These are phyloP conservation scores for Aromia moschata DNA, from an alignment of 2,888 invertebrate genomes.

Conservation along the genomic window DNA sequence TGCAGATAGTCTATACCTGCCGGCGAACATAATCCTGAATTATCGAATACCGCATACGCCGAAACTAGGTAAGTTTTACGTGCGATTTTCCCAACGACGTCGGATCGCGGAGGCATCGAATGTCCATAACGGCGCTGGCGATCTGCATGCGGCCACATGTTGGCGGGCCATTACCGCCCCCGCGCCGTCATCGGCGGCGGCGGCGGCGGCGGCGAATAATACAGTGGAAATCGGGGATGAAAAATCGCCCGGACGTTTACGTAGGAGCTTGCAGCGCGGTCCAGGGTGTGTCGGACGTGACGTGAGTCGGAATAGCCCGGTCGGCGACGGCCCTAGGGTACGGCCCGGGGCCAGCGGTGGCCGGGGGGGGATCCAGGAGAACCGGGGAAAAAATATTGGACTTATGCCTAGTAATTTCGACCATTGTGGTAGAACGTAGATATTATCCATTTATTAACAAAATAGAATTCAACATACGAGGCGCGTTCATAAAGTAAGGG, in stretches of 20 bases:
- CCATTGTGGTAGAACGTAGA: too few relatives aligned
- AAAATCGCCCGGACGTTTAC: slow-evolving; percentile 64
- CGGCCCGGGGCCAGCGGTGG: too few relatives aligned
- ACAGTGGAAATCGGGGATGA: slow-evolving; percentile 63
- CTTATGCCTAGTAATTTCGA: too few relatives aligned
- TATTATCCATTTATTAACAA: too few relatives aligned
- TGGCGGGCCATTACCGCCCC: slow-evolving; percentile 59
- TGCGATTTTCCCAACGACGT: slow-evolving; percentile 16
- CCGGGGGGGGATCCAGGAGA: too few relatives aligned
- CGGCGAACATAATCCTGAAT: too few relatives aligned
- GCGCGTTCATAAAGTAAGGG: too few relatives aligned
- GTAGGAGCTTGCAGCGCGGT: slow-evolving; percentile 56
- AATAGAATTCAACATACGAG: too few relatives aligned
- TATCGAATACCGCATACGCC: not conserved
- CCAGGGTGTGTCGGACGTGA: slow-evolving; percentile 62
- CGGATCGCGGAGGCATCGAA: slow-evolving; percentile 43
- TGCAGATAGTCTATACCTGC: too few relatives aligned
- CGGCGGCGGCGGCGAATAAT: slow-evolving; percentile 62
- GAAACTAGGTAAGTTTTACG: slow-evolving; percentile 22
- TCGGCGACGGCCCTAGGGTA: too few relatives aligned
- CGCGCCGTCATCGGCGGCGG: slow-evolving; percentile 36
- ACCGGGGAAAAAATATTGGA: too few relatives aligned
- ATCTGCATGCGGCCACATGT: slow-evolving; percentile 59
- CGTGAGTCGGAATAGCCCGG: slow-evolving; percentile 45
- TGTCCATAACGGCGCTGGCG: slow-evolving; percentile 55